Evolutionary conservation across 1,140 invertebrate species (phyloP).

Genomic region (Araneus ventricosus): DNA sequence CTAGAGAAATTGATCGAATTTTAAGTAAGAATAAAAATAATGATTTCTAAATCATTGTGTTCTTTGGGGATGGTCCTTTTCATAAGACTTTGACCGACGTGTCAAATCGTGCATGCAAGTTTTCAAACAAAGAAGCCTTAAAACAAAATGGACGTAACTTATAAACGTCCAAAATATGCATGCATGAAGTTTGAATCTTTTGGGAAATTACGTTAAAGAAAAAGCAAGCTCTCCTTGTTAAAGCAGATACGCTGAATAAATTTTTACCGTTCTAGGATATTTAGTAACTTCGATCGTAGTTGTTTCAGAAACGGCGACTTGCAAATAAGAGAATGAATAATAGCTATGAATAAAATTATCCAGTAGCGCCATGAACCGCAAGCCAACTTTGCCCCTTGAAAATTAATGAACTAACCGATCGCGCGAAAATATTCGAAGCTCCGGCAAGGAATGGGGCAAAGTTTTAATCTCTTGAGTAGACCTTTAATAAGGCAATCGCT

Average conservation of each 20-base stretch:
- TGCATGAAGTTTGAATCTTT: conserved; percentile 52
- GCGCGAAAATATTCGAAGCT: neutral
- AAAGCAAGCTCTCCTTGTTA: conserved; percentile 34
- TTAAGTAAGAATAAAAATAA: too few species aligned
- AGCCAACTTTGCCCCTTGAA: conserved; percentile 41
- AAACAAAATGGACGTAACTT: too few species aligned
- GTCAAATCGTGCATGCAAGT: too few species aligned
- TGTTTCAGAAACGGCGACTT: conserved; percentile 17
- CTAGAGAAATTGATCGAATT: too few species aligned
- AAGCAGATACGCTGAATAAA: conserved; percentile 2
- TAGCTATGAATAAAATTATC: conserved; percentile 51
- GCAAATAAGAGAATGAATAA: conserved; percentile 33
- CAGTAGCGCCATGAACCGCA: neutral
- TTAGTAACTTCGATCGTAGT: conserved; percentile 36
- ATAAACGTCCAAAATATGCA: conserved; percentile 28
- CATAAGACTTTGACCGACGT: too few species aligned
- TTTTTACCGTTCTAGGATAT: conserved; percentile 29
- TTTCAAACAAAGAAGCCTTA: too few species aligned
- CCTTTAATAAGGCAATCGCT: conserved; percentile 29
- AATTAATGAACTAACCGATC: conserved; percentile 51
- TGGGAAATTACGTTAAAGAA: conserved; percentile 48
- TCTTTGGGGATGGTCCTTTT: too few species aligned
- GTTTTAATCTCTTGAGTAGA: conserved; percentile 45
- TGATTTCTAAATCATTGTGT: too few species aligned
- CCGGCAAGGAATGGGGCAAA: neutral